Conservation (phyloP, 2,113 vertebrate species). For the Pseudorectes ferrugineus region DNA sequence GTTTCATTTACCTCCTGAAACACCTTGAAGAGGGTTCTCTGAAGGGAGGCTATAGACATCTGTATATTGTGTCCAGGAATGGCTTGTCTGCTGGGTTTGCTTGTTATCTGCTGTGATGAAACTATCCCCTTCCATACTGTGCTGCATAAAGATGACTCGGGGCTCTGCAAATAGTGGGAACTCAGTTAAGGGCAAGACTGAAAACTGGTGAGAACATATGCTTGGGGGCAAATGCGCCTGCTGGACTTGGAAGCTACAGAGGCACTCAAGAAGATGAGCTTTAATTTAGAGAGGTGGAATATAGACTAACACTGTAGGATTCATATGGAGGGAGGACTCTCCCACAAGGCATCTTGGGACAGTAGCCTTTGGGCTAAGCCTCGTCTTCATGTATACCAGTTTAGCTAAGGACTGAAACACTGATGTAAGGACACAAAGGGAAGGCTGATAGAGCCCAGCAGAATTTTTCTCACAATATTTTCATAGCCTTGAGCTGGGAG, state of each 20-base stretch:
- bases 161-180: background rate
- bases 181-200: background rate
- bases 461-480: background rate
- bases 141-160: background rate
- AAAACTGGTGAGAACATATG: background rate
- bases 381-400: background rate
- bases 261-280: background rate
- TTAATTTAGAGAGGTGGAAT: background rate
- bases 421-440: background rate
- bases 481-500: background rate
- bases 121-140: background rate
- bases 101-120: background rate
- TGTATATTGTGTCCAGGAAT: background rate
- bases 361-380: background rate
- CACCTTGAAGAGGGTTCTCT: background rate
- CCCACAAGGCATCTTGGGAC: background rate
- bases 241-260: background rate
- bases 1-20: background rate
- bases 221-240: background rate
- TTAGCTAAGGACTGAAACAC: background rate
- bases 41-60: background rate
- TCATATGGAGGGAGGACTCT: rapidly evolving
- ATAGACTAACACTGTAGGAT: background rate
- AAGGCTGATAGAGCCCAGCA: background rate
- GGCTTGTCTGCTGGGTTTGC: background rate